Conservation (phyloP, 2,888 invertebrate species). For the Mythimna pallens region DNA sequence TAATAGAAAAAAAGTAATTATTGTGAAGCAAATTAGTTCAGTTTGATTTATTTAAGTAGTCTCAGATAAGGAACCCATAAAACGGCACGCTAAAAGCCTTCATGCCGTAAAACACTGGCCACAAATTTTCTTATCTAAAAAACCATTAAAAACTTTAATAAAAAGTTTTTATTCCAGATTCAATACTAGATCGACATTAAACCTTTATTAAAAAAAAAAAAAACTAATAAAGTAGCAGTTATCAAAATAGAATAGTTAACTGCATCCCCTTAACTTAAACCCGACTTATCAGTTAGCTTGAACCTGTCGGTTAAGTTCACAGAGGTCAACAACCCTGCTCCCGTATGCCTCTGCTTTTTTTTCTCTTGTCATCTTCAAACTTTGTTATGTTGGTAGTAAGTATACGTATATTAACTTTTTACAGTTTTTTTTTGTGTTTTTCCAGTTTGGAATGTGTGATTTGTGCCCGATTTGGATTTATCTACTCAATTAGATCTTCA, state of each 20-base stretch:
- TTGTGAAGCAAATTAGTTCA: constrained; percentile 22
- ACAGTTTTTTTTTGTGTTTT: not conserved
- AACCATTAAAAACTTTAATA: constrained; percentile 21
- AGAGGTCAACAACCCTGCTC: constrained; percentile 58
- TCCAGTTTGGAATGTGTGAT: not conserved
- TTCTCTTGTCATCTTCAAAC: constrained; percentile 18
- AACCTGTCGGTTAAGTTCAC: constrained; percentile 58
- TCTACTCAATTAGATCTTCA: not conserved
- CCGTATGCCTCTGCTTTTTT: constrained; percentile 26
- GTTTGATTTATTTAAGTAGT: constrained; percentile 30
- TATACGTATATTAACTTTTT: not conserved
- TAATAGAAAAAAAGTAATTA: not conserved
- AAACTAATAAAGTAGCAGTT: not conserved
- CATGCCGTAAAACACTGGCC: constrained; percentile 18
- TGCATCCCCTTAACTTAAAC: constrained; percentile 43
- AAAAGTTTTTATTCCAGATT: constrained; percentile 16
- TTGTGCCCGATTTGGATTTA: not conserved
- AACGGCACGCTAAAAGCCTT: constrained; percentile 18
- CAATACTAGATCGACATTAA: not conserved
- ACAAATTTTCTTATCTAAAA: constrained; percentile 20
- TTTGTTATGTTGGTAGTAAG: constrained; percentile 24
- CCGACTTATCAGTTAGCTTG: constrained; percentile 53
- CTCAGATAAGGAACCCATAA: constrained; percentile 36
- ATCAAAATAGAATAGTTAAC: constrained; percentile 24
- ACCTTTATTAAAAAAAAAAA: not conserved